Evolutionary conservation across 2,888 invertebrate genomes (phyloP).

Genomic region (Melieria picta): DNA sequence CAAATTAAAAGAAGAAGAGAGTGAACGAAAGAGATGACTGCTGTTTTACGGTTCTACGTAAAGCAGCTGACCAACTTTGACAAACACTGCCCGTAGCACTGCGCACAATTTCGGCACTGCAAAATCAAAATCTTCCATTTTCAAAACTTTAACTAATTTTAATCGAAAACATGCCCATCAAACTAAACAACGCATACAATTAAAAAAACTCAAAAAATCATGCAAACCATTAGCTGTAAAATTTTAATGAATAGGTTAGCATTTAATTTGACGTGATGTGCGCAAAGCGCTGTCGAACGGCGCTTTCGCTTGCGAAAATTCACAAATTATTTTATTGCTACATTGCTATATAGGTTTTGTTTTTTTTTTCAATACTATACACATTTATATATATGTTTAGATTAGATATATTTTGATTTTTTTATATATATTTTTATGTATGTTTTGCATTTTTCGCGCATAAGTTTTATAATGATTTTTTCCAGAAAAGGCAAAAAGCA

Average conservation of each 20-base stretch:
- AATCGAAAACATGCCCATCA: conserved; percentile 1
- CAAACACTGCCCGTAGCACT: no score
- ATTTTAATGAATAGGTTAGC: conserved; percentile 17
- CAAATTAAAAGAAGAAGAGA: no score
- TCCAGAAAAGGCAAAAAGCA: conserved; percentile 41
- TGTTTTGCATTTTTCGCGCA: neutral
- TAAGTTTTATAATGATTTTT: conserved; percentile 52
- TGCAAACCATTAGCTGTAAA: conserved; percentile 13
- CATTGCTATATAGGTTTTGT: conserved; percentile 7
- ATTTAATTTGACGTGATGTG: neutral
- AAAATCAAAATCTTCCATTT: no score
- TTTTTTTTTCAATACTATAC: conserved; percentile 33
- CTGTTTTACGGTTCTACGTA: conserved; percentile 61
- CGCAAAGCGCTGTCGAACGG: conserved; percentile 29
- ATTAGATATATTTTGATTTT: conserved; percentile 36
- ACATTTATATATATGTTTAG: conserved; percentile 35
- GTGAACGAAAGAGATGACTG: no score
- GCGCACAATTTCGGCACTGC: no score
- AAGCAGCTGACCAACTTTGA: conserved; percentile 32
- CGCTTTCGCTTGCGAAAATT: conserved; percentile 2
- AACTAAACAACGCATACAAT: conserved; percentile 3
- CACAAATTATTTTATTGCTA: conserved; percentile 31
- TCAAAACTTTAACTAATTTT: neutral
- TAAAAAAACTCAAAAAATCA: neutral
- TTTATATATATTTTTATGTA: conserved; percentile 47